Conservation (phyloP, 2,113 vertebrate genomes). For the Tichodroma muraria region DNA sequence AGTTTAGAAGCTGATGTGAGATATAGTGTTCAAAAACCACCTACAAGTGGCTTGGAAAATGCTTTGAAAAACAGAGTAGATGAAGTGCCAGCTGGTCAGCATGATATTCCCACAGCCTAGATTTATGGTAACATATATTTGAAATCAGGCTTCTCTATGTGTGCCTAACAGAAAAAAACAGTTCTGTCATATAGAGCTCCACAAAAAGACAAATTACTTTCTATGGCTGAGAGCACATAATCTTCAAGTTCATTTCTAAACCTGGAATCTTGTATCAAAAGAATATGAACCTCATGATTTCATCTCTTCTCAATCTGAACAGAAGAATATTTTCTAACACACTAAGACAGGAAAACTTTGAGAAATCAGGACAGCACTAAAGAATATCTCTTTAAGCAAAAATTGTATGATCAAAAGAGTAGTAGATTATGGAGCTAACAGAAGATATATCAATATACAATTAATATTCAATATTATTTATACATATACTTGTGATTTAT, state of each 20-base stretch:
- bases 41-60: background rate
- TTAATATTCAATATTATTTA: background rate
- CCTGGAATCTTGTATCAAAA: background rate
- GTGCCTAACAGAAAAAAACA: background rate
- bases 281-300: background rate
- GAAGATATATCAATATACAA: background rate
- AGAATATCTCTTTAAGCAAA: background rate
- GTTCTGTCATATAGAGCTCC: background rate
- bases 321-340: background rate
- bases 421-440: background rate
- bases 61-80: background rate
- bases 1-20: background rate
- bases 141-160: slow-evolving; percentile 2
- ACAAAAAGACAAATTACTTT: slow-evolving; percentile 28
- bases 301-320: background rate
- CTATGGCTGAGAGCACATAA: background rate
- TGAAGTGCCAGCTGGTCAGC: background rate
- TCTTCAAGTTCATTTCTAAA: slow-evolving; percentile 31
- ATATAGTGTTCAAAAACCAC: background rate
- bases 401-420: background rate
- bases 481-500: background rate
- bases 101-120: background rate
- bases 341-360: background rate
- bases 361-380: background rate
- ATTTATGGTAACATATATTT: slow-evolving; percentile 4